Conservation (phyloP, 2,113 vertebrate species). For the Turnix velox region DNA sequence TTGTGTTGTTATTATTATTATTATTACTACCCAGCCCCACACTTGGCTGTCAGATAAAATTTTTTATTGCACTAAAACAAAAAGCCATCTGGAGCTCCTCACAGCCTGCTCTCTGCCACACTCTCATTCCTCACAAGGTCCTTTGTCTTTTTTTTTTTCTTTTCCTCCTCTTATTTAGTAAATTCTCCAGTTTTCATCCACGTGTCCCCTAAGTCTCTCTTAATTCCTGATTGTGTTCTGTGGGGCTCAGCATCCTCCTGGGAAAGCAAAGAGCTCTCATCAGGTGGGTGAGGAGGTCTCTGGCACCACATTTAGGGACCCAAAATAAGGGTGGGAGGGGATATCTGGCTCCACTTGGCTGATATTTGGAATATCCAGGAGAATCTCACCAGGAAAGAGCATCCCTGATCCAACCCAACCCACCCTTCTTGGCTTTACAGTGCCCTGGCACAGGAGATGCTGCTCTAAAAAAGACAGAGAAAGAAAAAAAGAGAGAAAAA, state of each 20-base stretch:
- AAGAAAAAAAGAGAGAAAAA: not conserved
- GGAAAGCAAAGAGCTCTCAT: constrained; percentile 14
- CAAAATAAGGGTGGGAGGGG: accelerated
- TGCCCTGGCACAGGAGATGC: accelerated
- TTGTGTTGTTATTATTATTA: constrained; percentile 49
- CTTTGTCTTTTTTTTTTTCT: not conserved
- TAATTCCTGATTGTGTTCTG: not conserved
- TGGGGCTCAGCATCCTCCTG: not conserved
- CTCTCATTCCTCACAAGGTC: not conserved
- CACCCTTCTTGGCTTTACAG: not conserved
- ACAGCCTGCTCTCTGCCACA: accelerated
- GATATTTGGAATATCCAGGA: accelerated
- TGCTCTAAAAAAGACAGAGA: not conserved
- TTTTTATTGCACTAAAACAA: constrained; percentile 66
- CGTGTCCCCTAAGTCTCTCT: not conserved
- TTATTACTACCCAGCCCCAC: constrained; percentile 52
- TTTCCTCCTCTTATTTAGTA: accelerated
- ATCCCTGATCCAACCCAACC: not conserved
- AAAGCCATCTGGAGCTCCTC: constrained; percentile 74
- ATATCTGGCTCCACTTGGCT: accelerated
- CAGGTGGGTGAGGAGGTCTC: not conserved
- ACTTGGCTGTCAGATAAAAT: constrained; percentile 67
- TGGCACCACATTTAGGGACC: accelerated
- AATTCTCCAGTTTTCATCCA: accelerated
- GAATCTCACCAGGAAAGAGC: not conserved